A percentile compares a stretch with the other conserved stretches of the same genome.
These are phyloP conservation scores for Apeira syringaria DNA, from an alignment of 2,888 invertebrate genomes.

Conservation along the genomic window DNA sequence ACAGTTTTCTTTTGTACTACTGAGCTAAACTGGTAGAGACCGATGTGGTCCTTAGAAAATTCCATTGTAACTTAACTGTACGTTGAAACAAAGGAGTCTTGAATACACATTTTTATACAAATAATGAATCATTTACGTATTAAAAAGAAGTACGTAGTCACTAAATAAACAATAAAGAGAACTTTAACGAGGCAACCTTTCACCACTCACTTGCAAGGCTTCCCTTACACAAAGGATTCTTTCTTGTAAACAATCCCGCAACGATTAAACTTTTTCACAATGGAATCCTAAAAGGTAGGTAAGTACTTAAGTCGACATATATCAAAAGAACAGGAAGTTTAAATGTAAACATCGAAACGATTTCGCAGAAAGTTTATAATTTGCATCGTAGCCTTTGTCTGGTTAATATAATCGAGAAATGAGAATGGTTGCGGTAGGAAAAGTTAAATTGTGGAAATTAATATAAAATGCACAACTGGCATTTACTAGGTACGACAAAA, in stretches of 20 bases:
- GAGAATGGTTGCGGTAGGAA: constrained; percentile 6
- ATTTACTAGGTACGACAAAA: too few relatives aligned
- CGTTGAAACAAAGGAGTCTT: too few relatives aligned
- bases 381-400: constrained; percentile 7
- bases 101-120: too few relatives aligned
- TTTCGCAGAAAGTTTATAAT: constrained; percentile 10
- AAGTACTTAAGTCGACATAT: constrained; percentile 13
- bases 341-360: constrained; percentile 10
- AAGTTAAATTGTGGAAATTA: constrained; percentile 1
- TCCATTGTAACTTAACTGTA: too few relatives aligned
- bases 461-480: too few relatives aligned
- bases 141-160: too few relatives aligned
- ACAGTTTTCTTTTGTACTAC: too few relatives aligned
- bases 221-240: constrained; percentile 4
- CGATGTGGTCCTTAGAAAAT: too few relatives aligned
- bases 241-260: constrained; percentile 11
- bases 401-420: constrained; percentile 1
- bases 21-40: too few relatives aligned
- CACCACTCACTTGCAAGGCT: constrained; percentile 8
- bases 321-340: constrained; percentile 13
- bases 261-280: constrained; percentile 16
- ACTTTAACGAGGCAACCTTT: constrained; percentile 9
- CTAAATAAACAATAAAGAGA: constrained; percentile 5
- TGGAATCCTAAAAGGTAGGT: not conserved
- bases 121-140: too few relatives aligned